Conservation (phyloP, 2,797 vertebrate genomes). For the Chromobotia macracanthus region DNA sequence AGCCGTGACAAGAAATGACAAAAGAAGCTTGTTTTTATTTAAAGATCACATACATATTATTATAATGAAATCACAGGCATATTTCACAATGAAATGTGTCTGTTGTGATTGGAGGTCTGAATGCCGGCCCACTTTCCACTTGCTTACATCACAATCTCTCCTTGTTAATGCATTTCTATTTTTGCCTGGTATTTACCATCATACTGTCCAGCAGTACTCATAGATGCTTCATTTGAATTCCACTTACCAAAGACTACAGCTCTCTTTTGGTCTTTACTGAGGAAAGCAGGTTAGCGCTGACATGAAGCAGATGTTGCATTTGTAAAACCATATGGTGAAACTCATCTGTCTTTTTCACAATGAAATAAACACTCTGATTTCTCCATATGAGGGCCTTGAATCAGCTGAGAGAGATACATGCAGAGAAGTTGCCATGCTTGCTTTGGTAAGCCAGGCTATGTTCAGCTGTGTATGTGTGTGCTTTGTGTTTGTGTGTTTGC, state of each 20-base stretch:
- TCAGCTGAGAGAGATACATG: slow-evolving; percentile 16
- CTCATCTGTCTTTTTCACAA: slow-evolving; percentile 33
- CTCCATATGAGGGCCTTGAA: slow-evolving; percentile 4
- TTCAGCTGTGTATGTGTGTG: not conserved
- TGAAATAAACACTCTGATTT: slow-evolving; percentile 40
- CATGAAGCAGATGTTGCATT: slow-evolving; percentile 37
- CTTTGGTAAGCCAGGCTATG: not conserved
- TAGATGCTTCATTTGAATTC: not conserved
- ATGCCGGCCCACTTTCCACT: too few species aligned
- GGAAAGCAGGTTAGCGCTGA: slow-evolving; percentile 27
- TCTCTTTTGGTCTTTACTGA: not conserved
- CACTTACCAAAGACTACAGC: slow-evolving; percentile 16
- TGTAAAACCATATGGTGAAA: slow-evolving; percentile 37
- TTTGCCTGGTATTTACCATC: too few species aligned
- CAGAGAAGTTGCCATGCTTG: not conserved
- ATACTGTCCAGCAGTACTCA: not conserved
- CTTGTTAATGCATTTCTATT: too few species aligned
- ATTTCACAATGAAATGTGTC: too few species aligned
- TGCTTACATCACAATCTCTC: too few species aligned
- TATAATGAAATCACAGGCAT: too few species aligned
- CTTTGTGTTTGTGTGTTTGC: not conserved
- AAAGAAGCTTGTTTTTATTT: not conserved
- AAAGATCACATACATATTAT: not conserved
- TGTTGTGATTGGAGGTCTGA: too few species aligned
- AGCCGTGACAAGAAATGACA: not conserved